These are phyloP conservation scores for Grammomys surdaster DNA, from an alignment of 2,113 vertebrate genomes.

Conservation along the genomic window DNA sequence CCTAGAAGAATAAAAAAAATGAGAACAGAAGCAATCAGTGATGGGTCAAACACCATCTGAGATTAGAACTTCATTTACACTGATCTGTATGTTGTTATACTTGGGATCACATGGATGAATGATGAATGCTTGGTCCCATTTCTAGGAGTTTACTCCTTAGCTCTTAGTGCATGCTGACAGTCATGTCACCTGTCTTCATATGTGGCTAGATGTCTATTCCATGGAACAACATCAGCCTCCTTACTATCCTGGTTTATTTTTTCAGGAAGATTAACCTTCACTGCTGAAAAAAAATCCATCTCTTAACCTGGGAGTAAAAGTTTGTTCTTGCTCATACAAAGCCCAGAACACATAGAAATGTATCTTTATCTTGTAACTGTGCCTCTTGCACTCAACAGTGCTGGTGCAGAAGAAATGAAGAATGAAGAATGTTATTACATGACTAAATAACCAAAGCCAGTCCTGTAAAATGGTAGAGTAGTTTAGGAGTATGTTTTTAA, in stretches of 20 bases:
- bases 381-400: rapidly evolving
- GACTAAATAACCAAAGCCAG: neutral
- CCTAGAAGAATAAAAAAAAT: too few species aligned
- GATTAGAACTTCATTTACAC: neutral
- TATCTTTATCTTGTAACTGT: rapidly evolving
- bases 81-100: neutral
- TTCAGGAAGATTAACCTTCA: neutral
- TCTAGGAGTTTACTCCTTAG: neutral
- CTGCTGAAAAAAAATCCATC: neutral
- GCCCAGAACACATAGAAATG: neutral
- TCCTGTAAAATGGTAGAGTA: neutral
- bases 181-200: too few species aligned
- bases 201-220: neutral
- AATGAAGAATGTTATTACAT: neutral
- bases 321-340: neutral
- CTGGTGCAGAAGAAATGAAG: too few species aligned
- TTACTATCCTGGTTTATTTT: neutral
- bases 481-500: neutral
- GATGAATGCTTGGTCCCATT: neutral
- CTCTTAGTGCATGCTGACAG: neutral
- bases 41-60: neutral
- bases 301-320: neutral
- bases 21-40: neutral
- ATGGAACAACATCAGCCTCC: neutral
- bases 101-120: rapidly evolving